Conservation (phyloP, 2,113 vertebrate genomes). For the Prionailurus viverrinus region DNA sequence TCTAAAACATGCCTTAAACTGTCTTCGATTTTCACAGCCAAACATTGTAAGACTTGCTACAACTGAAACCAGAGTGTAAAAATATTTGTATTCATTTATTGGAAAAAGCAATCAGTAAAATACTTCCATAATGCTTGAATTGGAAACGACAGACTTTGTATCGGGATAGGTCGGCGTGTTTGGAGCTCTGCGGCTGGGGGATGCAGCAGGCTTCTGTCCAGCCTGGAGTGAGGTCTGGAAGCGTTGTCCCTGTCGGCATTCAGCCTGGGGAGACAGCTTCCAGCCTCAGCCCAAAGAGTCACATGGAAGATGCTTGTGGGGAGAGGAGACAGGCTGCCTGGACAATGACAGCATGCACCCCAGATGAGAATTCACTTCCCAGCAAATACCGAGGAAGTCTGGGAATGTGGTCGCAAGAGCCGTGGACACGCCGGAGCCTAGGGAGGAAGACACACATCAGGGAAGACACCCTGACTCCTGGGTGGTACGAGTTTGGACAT, state of each 20-base stretch:
- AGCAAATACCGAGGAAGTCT: not conserved
- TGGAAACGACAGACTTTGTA: not conserved
- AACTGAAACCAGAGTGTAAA: slow-evolving; percentile 36
- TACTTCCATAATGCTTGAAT: not conserved
- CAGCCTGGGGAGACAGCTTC: not conserved
- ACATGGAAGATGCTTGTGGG: not conserved
- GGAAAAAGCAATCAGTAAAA: not conserved
- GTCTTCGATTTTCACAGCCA: slow-evolving; percentile 51
- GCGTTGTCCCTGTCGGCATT: not conserved
- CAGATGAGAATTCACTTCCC: not conserved
- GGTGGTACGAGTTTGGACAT: not conserved
- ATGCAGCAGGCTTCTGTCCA: fast-evolving
- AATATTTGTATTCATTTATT: not conserved
- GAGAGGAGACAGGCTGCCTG: fast-evolving
- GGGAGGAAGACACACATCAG: fast-evolving
- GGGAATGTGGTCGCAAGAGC: not conserved
- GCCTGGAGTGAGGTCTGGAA: not conserved
- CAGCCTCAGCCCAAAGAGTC: not conserved
- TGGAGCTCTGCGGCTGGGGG: not conserved
- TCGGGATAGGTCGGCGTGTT: fast-evolving
- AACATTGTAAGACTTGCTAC: slow-evolving; percentile 37
- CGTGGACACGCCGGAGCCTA: fast-evolving
- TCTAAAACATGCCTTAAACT: slow-evolving; percentile 23
- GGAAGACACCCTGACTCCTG: not conserved
- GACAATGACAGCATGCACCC: not conserved